Evolutionary conservation across 1,140 invertebrate species (phyloP).

Genomic region (Danaus plexippus): DNA sequence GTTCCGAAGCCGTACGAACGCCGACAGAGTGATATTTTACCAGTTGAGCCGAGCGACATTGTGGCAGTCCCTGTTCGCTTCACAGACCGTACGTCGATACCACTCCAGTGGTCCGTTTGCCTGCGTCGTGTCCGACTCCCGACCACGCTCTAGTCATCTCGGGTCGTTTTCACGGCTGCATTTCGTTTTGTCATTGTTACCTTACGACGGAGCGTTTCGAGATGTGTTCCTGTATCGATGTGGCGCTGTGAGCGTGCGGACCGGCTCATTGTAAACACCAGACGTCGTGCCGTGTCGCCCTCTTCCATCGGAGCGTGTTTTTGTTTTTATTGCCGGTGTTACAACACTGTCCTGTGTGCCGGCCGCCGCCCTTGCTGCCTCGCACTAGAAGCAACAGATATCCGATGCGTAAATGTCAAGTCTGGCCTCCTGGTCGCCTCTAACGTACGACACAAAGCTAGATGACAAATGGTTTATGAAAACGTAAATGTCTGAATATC

Average conservation of each 20-base stretch:
- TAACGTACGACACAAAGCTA: too few relatives aligned
- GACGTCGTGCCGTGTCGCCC: constrained; percentile 23
- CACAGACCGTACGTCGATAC: constrained; percentile 52
- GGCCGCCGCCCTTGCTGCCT: constrained; percentile 26
- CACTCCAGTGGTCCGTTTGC: constrained; percentile 43
- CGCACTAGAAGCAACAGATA: constrained; percentile 26
- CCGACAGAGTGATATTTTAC: constrained; percentile 37
- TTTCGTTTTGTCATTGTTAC: constrained; percentile 19
- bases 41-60: constrained; percentile 35
- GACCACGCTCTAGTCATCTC: constrained; percentile 6
- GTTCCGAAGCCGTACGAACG: constrained; percentile 39
- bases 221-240: constrained; percentile 16
- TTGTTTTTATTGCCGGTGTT: constrained; percentile 28
- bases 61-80: constrained; percentile 36
- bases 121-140: constrained; percentile 29
- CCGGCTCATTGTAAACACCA: constrained; percentile 33
- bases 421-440: not conserved
- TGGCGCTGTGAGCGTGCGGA: constrained; percentile 13
- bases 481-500: not conserved
- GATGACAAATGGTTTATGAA: not conserved
- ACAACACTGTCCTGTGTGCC: constrained; percentile 20
- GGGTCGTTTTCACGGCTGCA: constrained; percentile 17
- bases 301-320: constrained; percentile 22
- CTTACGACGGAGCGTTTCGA: constrained; percentile 11
- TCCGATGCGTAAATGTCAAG: not conserved